These are phyloP conservation scores for Acleris sparsana DNA, from an alignment of 2,888 invertebrate genomes.

Conservation along the genomic window DNA sequence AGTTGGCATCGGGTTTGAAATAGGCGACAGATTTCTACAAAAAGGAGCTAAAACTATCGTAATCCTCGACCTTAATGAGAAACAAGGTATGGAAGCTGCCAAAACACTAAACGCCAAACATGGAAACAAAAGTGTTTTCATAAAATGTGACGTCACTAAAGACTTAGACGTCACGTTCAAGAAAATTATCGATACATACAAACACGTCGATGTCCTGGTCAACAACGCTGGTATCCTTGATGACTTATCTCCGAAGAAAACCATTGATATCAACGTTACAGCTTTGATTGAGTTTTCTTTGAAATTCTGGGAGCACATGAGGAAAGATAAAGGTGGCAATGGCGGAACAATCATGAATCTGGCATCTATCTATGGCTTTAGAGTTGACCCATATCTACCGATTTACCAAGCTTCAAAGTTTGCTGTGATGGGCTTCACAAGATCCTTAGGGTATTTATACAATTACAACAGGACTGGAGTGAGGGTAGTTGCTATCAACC, in stretches of 20 bases:
- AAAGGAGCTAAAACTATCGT: constrained; percentile 59
- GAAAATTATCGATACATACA: constrained; percentile 54
- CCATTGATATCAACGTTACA: constrained; percentile 64
- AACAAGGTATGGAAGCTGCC: constrained; percentile 61
- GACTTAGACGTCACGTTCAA: constrained; percentile 69
- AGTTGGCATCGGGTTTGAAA: constrained; percentile 77
- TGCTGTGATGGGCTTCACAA: constrained; percentile 79
- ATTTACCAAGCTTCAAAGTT: constrained; percentile 85
- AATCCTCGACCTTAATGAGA: constrained; percentile 57
- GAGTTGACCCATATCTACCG: constrained; percentile 76
- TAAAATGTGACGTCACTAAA: constrained; percentile 77
- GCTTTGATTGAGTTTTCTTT: constrained; percentile 66
- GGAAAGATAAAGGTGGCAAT: constrained; percentile 78
- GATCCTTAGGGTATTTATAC: constrained; percentile 69
- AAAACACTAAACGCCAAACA: constrained; percentile 67
- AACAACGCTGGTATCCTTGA: constrained; percentile 72
- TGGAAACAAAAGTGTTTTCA: constrained; percentile 71
- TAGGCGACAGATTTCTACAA: constrained; percentile 68
- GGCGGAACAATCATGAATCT: constrained; percentile 87
- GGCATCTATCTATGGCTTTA: constrained; percentile 83
- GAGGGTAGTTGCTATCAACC: constrained; percentile 79
- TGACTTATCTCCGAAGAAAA: constrained; percentile 48
- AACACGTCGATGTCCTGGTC: constrained; percentile 67
- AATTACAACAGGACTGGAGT: constrained; percentile 77
- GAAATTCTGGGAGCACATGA: constrained; percentile 84